Evolutionary conservation across 2,888 invertebrate genomes (phyloP).

Genomic region (Pollenia labialis): DNA sequence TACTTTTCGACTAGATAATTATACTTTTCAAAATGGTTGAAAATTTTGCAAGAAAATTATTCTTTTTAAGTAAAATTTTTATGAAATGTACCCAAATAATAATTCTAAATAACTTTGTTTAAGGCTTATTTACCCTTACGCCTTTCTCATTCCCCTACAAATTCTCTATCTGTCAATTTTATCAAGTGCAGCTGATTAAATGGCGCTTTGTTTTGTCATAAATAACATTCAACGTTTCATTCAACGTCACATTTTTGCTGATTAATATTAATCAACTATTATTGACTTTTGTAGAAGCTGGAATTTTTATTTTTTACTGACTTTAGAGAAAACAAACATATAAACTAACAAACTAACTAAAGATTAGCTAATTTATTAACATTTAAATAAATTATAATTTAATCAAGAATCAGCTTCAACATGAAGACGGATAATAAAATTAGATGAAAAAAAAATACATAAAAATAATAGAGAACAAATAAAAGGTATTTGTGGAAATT

Average conservation of each 20-base stretch:
- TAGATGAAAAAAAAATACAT: neutral
- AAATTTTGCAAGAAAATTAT: no score
- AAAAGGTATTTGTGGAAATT: constrained; percentile 10
- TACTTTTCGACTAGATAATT: no score
- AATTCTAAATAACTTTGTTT: no score
- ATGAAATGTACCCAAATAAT: no score
- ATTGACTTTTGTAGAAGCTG: neutral
- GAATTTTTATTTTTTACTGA: neutral
- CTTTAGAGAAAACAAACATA: neutral
- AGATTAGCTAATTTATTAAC: constrained; percentile 1
- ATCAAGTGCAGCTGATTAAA: constrained; percentile 3
- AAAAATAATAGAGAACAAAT: neutral
- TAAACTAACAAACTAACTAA: neutral
- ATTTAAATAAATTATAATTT: constrained; percentile 22
- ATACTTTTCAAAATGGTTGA: no score
- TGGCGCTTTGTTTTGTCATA: constrained; percentile 14
- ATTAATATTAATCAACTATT: constrained; percentile 9
- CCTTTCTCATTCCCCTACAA: no score
- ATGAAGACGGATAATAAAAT: neutral
- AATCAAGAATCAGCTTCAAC: constrained; percentile 13
- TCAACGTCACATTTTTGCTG: neutral
- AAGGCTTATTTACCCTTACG: no score
- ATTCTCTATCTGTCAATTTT: neutral
- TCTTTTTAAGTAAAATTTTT: no score
- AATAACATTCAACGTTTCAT: neutral